Conservation (phyloP, 2,888 invertebrate genomes). For the Drosophila nr. perissopoda region DNA sequence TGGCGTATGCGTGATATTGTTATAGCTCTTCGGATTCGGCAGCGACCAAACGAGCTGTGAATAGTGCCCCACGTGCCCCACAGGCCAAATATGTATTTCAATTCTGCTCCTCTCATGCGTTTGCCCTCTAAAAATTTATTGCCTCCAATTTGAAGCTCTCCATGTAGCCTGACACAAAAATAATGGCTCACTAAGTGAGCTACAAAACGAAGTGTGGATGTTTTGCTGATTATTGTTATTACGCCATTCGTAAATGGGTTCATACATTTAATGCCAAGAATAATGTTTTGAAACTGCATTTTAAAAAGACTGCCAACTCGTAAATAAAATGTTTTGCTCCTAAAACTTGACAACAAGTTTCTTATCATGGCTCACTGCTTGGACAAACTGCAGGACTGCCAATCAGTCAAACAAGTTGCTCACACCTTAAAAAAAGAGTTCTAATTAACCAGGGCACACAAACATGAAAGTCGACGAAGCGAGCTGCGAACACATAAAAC, state of each 20-base stretch:
- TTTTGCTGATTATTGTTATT: neutral
- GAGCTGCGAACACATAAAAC: slow-evolving; percentile 53
- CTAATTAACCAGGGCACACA: slow-evolving; percentile 36
- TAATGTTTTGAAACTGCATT: neutral
- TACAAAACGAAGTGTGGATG: neutral
- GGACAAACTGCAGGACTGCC: neutral
- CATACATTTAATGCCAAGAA: neutral
- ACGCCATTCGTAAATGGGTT: neutral
- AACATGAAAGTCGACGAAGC: slow-evolving; percentile 31
- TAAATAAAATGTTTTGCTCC: neutral
- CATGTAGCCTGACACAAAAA: slow-evolving; percentile 29
- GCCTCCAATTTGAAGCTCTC: slow-evolving; percentile 44
- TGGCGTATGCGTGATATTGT: slow-evolving; percentile 68
- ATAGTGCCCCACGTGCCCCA: slow-evolving; percentile 35
- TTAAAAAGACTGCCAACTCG: neutral
- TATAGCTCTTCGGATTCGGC: slow-evolving; percentile 29
- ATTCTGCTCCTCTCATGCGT: slow-evolving; percentile 20
- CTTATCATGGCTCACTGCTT: neutral
- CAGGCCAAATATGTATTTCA: slow-evolving; percentile 61
- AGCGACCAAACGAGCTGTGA: slow-evolving; percentile 68
- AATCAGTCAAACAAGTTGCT: slow-evolving; percentile 11
- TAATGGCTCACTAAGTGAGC: slow-evolving; percentile 31
- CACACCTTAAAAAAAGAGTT: slow-evolving; percentile 41
- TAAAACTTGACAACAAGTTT: neutral
- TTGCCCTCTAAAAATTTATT: slow-evolving; percentile 50